Evolutionary conservation across 2,888 invertebrate genomes (phyloP), one percentile per base, ranked within the genome.

Genomic region (Parnassius mnemosyne): DNA sequence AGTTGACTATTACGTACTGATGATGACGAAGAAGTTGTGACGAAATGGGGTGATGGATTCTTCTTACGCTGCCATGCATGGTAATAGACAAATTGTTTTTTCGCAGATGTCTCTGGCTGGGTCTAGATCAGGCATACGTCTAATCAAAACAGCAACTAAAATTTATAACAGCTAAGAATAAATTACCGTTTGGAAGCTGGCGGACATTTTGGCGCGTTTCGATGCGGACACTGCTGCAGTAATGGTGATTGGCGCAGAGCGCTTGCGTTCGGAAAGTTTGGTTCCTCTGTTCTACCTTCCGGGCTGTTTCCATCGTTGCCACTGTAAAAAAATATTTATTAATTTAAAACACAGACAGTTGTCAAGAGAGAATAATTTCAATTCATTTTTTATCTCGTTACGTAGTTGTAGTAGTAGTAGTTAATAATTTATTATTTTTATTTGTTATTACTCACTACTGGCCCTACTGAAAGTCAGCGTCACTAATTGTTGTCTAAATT

Each of bases 141-240:
- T 5, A 25, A 25, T 25, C 46, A 12, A 1, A 12, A 46, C 10
- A 46, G 46, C 10, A 46, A 12, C 3, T 12, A 46, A 9, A 46
- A 46, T 3, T 12, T 46, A 46, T 46, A 13, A 11, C 1, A 9
- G 9, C 16, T 16, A 25, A 25, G 9, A 10, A 11, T 3, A 10
- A 7, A 12, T 60, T 74, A 92, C 92, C 92, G 87, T 75, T 93
- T 93, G 13, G 95, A 93, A 41, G 95, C 95, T 9, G 94, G 92
- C 59, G 95, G 93, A 76, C 96, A 96, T 69, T 93, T 93, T 0
- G 95, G 95, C 3, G 89, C 84, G 11, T 94, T 94, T 53, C 93
- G 90, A 3, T 94, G 89, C 0, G 96, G 96, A 71, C 96, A 96
- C 63, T 94, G 92, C 70, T 92, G 92, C 73, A 92, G 83, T 2